Conservation (phyloP, 1,140 invertebrate species). For the Gonioctena quinquepunctata region DNA sequence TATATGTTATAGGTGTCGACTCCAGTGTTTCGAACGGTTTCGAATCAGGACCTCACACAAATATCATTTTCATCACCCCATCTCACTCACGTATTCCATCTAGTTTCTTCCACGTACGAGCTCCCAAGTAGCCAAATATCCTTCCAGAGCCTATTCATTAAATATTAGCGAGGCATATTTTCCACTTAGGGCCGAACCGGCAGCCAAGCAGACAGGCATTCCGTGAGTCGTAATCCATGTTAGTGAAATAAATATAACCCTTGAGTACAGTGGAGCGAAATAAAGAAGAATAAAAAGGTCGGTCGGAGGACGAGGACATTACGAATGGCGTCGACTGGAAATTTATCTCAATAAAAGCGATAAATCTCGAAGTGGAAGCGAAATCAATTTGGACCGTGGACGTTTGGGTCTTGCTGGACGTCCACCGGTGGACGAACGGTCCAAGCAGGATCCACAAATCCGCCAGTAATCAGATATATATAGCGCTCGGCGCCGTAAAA, state of each 20-base stretch:
- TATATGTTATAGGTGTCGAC: no score
- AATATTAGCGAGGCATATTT: not conserved
- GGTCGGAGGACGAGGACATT: not conserved
- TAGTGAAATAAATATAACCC: not conserved
- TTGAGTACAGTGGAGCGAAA: not conserved
- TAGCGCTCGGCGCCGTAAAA: not conserved
- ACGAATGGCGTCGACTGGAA: not conserved
- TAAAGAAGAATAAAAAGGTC: not conserved
- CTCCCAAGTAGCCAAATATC: not conserved
- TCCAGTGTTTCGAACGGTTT: no score
- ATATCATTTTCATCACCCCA: no score
- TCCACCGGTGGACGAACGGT: not conserved
- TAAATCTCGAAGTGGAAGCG: not conserved
- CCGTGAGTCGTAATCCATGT: not conserved
- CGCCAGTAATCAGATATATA: not conserved
- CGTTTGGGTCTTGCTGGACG: no score
- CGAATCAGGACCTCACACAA: no score
- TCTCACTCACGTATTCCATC: no score
- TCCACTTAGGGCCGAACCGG: not conserved
- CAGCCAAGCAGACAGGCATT: no score
- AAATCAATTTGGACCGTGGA: not conserved
- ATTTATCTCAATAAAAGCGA: not conserved
- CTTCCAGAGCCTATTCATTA: not conserved
- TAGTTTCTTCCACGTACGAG: no score
- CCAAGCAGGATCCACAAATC: not conserved